Conservation (phyloP, 2,888 invertebrate genomes). For the Drosophila kanekoi region DNA sequence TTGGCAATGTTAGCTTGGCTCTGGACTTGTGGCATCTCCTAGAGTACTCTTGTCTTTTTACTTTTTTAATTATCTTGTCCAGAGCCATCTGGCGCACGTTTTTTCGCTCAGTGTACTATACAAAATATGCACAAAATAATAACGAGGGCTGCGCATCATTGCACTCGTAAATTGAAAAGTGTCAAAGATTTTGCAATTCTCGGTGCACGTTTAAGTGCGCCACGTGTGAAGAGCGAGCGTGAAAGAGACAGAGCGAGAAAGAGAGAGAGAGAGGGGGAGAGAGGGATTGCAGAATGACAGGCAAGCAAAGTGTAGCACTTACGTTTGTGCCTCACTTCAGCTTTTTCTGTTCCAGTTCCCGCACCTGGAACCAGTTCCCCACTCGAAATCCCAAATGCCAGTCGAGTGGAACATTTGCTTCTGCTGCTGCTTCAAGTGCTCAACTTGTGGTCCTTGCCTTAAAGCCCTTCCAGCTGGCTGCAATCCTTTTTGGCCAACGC, state of each 20-base stretch:
- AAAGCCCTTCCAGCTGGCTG: slow-evolving; percentile 39
- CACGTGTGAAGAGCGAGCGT: not conserved
- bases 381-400: slow-evolving; percentile 18
- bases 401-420: slow-evolving; percentile 22
- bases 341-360: slow-evolving; percentile 2
- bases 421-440: slow-evolving; percentile 19
- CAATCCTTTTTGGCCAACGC: slow-evolving; percentile 33
- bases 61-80: not conserved
- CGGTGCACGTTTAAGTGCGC: slow-evolving; percentile 39
- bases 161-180: slow-evolving; percentile 61
- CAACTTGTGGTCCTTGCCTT: slow-evolving; percentile 22
- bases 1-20: no score
- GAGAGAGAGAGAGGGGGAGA: not conserved
- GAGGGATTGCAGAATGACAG: not conserved
- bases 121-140: slow-evolving; percentile 23
- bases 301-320: slow-evolving; percentile 23
- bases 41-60: not conserved
- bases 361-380: slow-evolving; percentile 10
- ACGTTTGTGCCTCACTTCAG: slow-evolving; percentile 21
- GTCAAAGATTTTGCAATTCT: slow-evolving; percentile 53
- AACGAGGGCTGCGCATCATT: slow-evolving; percentile 41
- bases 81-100: not conserved
- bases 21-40: no score
- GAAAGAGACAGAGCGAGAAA: not conserved
- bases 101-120: slow-evolving; percentile 34